Base-by-base conservation (phyloP, 2,113 vertebrate species). In the Eublepharis macularius region DNA sequence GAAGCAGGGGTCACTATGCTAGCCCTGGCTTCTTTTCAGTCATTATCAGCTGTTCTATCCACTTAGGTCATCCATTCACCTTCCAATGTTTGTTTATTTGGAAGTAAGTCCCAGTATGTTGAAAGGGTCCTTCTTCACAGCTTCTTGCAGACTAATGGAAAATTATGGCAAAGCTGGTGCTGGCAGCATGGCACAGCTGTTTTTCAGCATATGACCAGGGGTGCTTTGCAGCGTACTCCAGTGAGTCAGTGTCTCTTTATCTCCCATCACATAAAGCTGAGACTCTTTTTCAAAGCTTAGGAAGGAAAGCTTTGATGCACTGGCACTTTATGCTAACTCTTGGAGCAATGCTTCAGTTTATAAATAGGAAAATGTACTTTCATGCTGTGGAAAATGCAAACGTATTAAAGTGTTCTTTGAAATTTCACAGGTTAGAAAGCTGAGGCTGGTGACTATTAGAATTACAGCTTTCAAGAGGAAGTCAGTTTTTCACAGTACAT, bases 331-430 rank as follows among this genome's bases (percentile, higher is more conserved):
- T 86, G 43, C 82, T 19, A 85, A 89, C 65, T 86, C 81, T 68
- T 89, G 32, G 49, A 87, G 76, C 89, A 91, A 78, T 92, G 69
- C 68, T 91, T 86, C 24, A 72, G 26, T 88, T 93, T 89, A 77
- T 87, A 94, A 91, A 85, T 82, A 93, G 81, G 60, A 93, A 94
- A 95, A 86, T 92, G 39, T 17, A 86, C 66, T 95, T 87, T 87
- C 80, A 89, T 65, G 86, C 78, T 87, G 90, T 92, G 87, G 79
- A 91, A 95, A 94, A 94, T 86, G 82, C 80, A 91, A 92, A 87
- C 54, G 29, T 16, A 86, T 91, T 92, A 79, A 92, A 89, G 8
- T 84, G 80, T 85, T 68, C 54, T 90, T 90, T 92, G 51, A 83
- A 47, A 90, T 93, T 92, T 90, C 72, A 88, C 69, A 89, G 85